Percentiles rank a stretch among this genome's conserved stretches.
phyloP scores from a whole-genome alignment of 2,888 invertebrate genomes.

The Athripsodes cinereus region DNA sequence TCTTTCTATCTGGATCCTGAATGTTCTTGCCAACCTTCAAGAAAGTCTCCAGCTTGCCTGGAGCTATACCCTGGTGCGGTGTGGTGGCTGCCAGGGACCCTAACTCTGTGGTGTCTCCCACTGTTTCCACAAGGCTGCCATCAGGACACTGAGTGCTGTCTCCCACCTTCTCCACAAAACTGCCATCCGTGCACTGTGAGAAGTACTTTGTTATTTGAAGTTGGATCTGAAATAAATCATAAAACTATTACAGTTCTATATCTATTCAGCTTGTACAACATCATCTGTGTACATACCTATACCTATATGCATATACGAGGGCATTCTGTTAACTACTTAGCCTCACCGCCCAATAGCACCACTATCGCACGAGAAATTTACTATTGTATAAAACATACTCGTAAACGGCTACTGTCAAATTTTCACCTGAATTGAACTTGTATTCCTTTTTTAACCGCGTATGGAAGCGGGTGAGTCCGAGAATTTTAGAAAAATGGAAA shows the following conservation, averaged over 20 bases:
- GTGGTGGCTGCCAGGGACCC: not conserved
- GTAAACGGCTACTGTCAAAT: not conserved
- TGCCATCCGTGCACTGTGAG: conserved; percentile 55
- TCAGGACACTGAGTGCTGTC: conserved; percentile 32
- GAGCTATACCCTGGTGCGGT: not conserved
- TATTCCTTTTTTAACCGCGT: not conserved
- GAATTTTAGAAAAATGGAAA: too few species aligned
- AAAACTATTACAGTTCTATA: too few species aligned
- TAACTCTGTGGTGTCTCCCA: conserved; percentile 51
- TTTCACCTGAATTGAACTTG: not conserved
- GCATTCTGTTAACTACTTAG: not conserved
- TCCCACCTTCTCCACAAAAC: conserved; percentile 39
- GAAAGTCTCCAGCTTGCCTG: conserved; percentile 53
- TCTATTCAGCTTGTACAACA: too few species aligned
- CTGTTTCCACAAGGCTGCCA: conserved; percentile 47
- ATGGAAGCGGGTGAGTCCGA: too few species aligned
- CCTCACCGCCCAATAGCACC: not conserved
- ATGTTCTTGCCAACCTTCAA: conserved; percentile 54
- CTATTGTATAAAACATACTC: not conserved
- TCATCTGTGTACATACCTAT: too few species aligned
- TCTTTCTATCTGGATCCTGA: conserved; percentile 43
- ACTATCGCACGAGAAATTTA: not conserved
- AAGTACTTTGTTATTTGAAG: conserved; percentile 59
- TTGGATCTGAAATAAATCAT: conserved; percentile 53
- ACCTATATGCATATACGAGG: too few species aligned